phyloP scores from a whole-genome alignment of 2,113 vertebrate species.

The Pogona vitticeps region DNA sequence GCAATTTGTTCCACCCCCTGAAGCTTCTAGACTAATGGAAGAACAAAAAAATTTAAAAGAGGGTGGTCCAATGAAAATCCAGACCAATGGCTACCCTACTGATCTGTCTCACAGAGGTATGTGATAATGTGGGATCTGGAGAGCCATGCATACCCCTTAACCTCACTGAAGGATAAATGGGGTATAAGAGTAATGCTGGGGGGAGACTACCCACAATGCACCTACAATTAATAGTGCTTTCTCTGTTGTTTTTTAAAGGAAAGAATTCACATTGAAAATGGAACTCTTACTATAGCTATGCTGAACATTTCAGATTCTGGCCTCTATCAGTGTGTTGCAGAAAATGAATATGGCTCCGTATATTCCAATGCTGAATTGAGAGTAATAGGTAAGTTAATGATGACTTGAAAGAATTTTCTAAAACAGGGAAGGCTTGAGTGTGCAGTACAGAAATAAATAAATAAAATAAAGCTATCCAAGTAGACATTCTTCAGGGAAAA shows the following conservation, averaged over 20 bases:
- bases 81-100: too few relatives aligned
- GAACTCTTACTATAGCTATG: slow-evolving; percentile 79
- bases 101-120: too few relatives aligned
- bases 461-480: not conserved
- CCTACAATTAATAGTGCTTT: not conserved
- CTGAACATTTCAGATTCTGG: slow-evolving; percentile 86
- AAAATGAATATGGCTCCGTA: slow-evolving; percentile 82
- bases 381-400: slow-evolving; percentile 85
- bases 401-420: slow-evolving; percentile 24
- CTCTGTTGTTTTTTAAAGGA: slow-evolving; percentile 73
- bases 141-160: not conserved
- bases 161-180: not conserved
- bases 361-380: slow-evolving; percentile 87
- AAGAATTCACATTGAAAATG: slow-evolving; percentile 83
- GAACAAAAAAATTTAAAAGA: too few relatives aligned
- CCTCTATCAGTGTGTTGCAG: slow-evolving; percentile 90
- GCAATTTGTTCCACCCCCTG: too few relatives aligned
- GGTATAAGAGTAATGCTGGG: not conserved
- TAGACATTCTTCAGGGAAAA: not conserved
- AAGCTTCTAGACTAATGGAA: too few relatives aligned
- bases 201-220: too few relatives aligned
- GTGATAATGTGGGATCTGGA: too few relatives aligned
- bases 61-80: too few relatives aligned
- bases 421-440: not conserved
- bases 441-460: not conserved